Percentiles rank a stretch among this genome's conserved stretches.
These are phyloP conservation scores for Ridgeia piscesae DNA, from an alignment of 1,140 invertebrate genomes.

Conservation along the genomic window DNA sequence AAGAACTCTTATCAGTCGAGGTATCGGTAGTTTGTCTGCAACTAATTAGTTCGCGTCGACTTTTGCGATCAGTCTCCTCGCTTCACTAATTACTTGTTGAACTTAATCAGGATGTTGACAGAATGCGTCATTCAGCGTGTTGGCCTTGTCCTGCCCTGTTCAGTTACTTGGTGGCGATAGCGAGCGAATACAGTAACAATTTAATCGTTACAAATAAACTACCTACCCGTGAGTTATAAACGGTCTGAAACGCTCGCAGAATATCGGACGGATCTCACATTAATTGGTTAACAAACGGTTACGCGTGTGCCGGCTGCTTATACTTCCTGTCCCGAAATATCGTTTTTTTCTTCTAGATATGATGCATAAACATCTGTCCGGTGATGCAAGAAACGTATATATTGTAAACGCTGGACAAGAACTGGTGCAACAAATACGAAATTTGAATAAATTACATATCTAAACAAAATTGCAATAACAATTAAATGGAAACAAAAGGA, in stretches of 20 bases:
- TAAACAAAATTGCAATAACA: neutral
- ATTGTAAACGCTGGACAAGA: neutral
- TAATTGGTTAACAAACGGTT: neutral
- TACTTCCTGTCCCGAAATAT: neutral
- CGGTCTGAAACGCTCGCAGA: neutral
- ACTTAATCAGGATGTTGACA: neutral
- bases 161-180: neutral
- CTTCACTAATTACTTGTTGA: neutral
- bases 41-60: neutral
- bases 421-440: neutral
- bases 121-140: neutral
- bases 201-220: conserved; percentile 2
- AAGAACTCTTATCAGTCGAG: neutral
- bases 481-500: too few species aligned
- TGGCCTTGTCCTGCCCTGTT: neutral
- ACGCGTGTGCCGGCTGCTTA: neutral
- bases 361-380: neutral
- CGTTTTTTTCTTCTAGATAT: neutral
- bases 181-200: neutral
- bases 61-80: neutral
- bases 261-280: neutral
- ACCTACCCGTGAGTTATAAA: neutral
- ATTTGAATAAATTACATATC: neutral
- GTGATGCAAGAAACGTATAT: neutral
- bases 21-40: neutral